phyloP scores from a whole-genome alignment of 2,888 invertebrate species.

The Scaeva pyrastri region DNA sequence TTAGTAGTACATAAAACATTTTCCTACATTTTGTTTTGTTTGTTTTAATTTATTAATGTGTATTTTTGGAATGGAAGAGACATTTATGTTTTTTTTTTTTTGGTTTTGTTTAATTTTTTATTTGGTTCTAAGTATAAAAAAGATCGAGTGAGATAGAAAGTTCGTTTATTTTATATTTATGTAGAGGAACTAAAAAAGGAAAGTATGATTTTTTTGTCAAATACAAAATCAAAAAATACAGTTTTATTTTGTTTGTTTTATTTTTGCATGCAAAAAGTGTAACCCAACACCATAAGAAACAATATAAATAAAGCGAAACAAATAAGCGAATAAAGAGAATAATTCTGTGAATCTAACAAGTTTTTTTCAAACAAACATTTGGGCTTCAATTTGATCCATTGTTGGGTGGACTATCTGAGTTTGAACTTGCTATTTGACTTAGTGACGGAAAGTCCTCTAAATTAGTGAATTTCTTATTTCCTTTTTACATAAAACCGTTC shows the following conservation, averaged over 20 bases:
- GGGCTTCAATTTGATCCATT: too few relatives aligned
- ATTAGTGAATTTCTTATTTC: too few relatives aligned
- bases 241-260: slow-evolving; percentile 31
- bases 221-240: slow-evolving; percentile 57
- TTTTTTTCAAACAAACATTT: too few relatives aligned
- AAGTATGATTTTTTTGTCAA: slow-evolving; percentile 32
- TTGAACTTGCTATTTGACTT: too few relatives aligned
- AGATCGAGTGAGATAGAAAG: slow-evolving; percentile 59
- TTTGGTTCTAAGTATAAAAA: slow-evolving; percentile 53
- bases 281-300: slow-evolving; percentile 59
- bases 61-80: slow-evolving; percentile 74
- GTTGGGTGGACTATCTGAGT: too few relatives aligned
- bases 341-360: too few relatives aligned
- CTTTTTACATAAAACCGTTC: too few relatives aligned
- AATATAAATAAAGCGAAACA: too few relatives aligned
- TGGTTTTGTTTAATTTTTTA: slow-evolving; percentile 26
- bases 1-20: slow-evolving; percentile 28
- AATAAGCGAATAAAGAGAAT: too few relatives aligned
- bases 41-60: slow-evolving; percentile 51
- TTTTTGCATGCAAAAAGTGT: slow-evolving; percentile 58
- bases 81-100: slow-evolving; percentile 59
- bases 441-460: too few relatives aligned
- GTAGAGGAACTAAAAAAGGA: slow-evolving; percentile 60
- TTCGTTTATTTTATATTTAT: slow-evolving; percentile 25
- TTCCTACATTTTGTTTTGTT: slow-evolving; percentile 39